Evolutionary conservation across 2,113 vertebrate genomes (phyloP).

Genomic region (Carollia perspicillata): DNA sequence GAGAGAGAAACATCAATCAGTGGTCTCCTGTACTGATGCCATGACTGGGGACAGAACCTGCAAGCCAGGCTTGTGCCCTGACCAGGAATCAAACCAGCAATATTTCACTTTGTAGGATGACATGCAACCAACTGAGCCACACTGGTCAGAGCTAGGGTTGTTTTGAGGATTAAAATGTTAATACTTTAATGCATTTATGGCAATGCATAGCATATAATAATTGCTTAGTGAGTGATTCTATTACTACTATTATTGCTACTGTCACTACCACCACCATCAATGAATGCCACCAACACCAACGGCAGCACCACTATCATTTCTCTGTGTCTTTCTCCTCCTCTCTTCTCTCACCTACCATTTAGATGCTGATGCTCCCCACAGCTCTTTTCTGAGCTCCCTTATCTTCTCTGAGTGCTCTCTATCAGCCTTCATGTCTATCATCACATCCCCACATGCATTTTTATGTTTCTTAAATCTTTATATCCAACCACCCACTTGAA

Average conservation of each 20-base stretch:
- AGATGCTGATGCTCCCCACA: background rate
- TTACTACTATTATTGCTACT: background rate
- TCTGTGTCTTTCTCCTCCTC: background rate
- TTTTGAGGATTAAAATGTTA: background rate
- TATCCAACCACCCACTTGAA: background rate
- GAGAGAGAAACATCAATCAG: too few relatives aligned
- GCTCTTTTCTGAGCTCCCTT: background rate
- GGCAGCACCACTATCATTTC: rapidly evolving
- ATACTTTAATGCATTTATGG: background rate
- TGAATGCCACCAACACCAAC: too few relatives aligned
- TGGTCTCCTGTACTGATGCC: too few relatives aligned
- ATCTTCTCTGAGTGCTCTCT: background rate
- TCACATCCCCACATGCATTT: background rate
- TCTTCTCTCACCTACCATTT: background rate
- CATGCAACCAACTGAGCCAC: too few relatives aligned
- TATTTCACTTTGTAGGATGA: too few relatives aligned
- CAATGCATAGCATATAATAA: background rate
- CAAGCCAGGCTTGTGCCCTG: too few relatives aligned
- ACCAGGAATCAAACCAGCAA: too few relatives aligned
- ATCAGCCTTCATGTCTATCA: background rate
- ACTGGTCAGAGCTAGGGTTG: background rate
- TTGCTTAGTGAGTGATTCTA: background rate
- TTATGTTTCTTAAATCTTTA: background rate
- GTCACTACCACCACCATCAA: background rate
- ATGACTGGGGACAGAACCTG: too few relatives aligned